Percentiles rank a stretch among this genome's conserved stretches.
Evolutionary conservation across 2,113 vertebrate genomes (phyloP).

Genomic region (Hipposideros armiger): DNA sequence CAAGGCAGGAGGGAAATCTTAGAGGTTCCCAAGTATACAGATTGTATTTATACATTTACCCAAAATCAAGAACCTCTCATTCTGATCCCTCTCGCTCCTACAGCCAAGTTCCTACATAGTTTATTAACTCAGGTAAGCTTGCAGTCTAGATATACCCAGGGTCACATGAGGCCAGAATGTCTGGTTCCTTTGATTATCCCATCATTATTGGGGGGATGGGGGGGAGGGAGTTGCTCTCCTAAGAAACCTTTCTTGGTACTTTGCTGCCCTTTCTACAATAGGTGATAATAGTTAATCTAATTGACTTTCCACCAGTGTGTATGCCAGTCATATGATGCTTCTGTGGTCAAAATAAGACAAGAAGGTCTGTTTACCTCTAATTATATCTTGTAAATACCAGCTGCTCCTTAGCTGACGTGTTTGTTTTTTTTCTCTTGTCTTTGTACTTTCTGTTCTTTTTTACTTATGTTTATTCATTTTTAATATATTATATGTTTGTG

Average conservation of each 20-base stretch:
- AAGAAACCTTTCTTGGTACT: not conserved
- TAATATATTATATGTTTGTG: not conserved
- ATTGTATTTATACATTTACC: not conserved
- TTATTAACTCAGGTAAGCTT: not conserved
- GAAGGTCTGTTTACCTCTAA: not conserved
- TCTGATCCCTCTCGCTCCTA: not conserved
- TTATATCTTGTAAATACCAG: not conserved
- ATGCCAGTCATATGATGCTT: not conserved
- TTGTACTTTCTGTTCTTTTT: not conserved
- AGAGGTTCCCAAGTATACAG: not conserved
- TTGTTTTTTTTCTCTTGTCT: not conserved
- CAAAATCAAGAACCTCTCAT: not conserved
- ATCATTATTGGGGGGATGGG: not conserved
- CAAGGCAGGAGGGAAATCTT: not conserved
- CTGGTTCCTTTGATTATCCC: not conserved
- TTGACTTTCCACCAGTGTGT: rapidly evolving
- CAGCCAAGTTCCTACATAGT: not conserved
- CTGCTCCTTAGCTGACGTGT: not conserved
- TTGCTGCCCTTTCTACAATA: not conserved
- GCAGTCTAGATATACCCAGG: not conserved
- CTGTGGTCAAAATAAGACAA: not conserved
- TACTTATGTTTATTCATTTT: not conserved
- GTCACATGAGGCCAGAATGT: not conserved
- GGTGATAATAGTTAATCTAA: not conserved
- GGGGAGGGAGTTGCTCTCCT: not conserved